phyloP scores from a whole-genome alignment of 2,797 vertebrate species.

The Coranthus polyacanthus region DNA sequence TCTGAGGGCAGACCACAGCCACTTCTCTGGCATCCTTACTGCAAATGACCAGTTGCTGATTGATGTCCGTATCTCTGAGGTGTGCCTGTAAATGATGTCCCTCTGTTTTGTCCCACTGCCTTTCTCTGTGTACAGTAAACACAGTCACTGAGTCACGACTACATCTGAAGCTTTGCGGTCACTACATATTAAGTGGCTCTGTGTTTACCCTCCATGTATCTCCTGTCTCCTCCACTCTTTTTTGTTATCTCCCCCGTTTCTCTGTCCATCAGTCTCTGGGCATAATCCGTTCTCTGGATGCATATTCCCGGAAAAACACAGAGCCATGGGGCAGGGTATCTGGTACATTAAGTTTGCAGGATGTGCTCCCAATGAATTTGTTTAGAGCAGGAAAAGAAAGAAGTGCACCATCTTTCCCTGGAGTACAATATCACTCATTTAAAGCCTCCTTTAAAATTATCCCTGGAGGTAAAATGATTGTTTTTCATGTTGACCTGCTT shows the following conservation, averaged over 20 bases:
- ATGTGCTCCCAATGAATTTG: conserved; percentile 47
- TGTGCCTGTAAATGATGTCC: conserved; percentile 57
- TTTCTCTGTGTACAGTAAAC: conserved; percentile 69
- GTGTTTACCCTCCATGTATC: conserved; percentile 66
- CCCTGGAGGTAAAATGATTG: conserved; percentile 32
- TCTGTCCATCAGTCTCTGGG: conserved; percentile 32
- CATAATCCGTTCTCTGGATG: conserved; percentile 23
- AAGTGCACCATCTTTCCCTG: conserved; percentile 9
- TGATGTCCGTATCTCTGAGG: conserved; percentile 33
- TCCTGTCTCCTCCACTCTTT: conserved; percentile 28
- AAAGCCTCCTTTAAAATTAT: conserved; percentile 30
- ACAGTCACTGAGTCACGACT: conserved; percentile 71
- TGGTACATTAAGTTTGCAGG: conserved; percentile 45
- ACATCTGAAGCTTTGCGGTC: conserved; percentile 64
- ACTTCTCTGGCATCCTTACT: conserved; percentile 9
- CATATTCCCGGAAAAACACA: conserved; percentile 32
- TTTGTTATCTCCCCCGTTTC: conserved; percentile 25
- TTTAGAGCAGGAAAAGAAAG: conserved; percentile 26
- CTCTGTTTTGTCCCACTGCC: conserved; percentile 39
- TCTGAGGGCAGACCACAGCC: conserved; percentile 7
- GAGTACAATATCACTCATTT: conserved; percentile 38
- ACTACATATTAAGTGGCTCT: conserved; percentile 48
- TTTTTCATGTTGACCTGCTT: conserved; percentile 42
- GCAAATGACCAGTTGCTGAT: conserved; percentile 48
- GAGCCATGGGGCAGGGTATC: conserved; percentile 30